These are phyloP conservation scores for Hemithea aestivaria DNA, from an alignment of 2,888 invertebrate species.

Conservation along the genomic window DNA sequence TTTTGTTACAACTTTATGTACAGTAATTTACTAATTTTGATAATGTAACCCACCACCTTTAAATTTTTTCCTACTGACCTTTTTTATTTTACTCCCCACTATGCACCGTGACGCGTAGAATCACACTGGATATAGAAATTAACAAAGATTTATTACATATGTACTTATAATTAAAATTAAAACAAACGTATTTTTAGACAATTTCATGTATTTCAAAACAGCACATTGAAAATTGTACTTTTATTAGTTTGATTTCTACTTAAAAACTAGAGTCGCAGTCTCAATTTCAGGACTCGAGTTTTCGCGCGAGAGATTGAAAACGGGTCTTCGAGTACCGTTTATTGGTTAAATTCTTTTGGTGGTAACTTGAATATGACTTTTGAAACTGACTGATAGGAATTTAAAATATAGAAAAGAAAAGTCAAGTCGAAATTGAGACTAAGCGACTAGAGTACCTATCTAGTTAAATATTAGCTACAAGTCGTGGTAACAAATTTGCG, in stretches of 20 bases:
- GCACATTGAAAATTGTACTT: slow-evolving; percentile 5
- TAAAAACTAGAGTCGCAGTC: too few species aligned
- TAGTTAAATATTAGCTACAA: slow-evolving; percentile 1
- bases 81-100: slow-evolving; percentile 40
- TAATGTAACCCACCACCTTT: slow-evolving; percentile 42
- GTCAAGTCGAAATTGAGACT: too few species aligned
- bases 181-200: slow-evolving; percentile 19
- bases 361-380: too few species aligned
- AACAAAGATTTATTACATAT: slow-evolving; percentile 8
- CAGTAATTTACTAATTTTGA: too few species aligned
- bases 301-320: too few species aligned
- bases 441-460: too few species aligned
- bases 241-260: neutral
- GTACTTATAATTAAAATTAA: slow-evolving; percentile 15
- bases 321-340: too few species aligned
- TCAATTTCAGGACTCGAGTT: too few species aligned
- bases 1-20: too few species aligned
- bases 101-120: slow-evolving; percentile 49
- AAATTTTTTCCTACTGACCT: slow-evolving; percentile 48
- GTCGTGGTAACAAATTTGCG: slow-evolving; percentile 14
- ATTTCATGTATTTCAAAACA: slow-evolving; percentile 17
- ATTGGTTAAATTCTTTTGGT: too few species aligned
- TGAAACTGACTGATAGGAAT: too few species aligned
- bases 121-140: slow-evolving; percentile 47
- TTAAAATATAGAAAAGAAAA: too few species aligned